Percentiles rank a stretch among this genome's conserved stretches.
Evolutionary conservation across 2,888 invertebrate species (phyloP).

Genomic region (Spialia ferax): DNA sequence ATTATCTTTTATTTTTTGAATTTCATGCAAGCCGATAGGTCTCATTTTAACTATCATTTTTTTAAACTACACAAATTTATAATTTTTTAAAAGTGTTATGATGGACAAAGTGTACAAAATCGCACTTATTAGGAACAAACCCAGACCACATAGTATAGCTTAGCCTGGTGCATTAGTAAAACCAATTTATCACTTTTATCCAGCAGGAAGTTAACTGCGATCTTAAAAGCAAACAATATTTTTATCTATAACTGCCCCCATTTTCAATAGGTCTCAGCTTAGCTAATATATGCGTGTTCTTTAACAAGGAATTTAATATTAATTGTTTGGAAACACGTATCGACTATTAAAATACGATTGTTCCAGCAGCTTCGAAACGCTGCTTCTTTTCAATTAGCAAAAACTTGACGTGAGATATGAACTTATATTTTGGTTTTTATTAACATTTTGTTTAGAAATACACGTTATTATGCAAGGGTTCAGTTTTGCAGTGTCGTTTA

Average conservation of each 20-base stretch:
- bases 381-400: constrained; percentile 1
- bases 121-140: no score
- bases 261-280: constrained; percentile 23
- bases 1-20: no score
- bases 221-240: constrained; percentile 31
- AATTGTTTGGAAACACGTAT: constrained; percentile 30
- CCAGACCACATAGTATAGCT: no score
- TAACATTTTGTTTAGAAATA: no score
- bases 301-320: constrained; percentile 21
- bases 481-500: no score
- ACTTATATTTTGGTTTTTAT: not conserved
- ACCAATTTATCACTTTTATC: constrained; percentile 44
- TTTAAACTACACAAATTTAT: no score
- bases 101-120: no score
- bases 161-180: constrained; percentile 33
- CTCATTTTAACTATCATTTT: no score
- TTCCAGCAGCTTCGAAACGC: not conserved
- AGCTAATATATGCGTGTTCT: constrained; percentile 6
- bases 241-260: constrained; percentile 25
- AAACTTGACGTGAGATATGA: not conserved
- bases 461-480: no score
- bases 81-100: no score
- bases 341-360: constrained; percentile 21
- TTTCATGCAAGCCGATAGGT: no score
- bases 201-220: constrained; percentile 28